These are phyloP conservation scores for Vireo altiloquus DNA, from an alignment of 2,113 vertebrate species.

Conservation along the genomic window DNA sequence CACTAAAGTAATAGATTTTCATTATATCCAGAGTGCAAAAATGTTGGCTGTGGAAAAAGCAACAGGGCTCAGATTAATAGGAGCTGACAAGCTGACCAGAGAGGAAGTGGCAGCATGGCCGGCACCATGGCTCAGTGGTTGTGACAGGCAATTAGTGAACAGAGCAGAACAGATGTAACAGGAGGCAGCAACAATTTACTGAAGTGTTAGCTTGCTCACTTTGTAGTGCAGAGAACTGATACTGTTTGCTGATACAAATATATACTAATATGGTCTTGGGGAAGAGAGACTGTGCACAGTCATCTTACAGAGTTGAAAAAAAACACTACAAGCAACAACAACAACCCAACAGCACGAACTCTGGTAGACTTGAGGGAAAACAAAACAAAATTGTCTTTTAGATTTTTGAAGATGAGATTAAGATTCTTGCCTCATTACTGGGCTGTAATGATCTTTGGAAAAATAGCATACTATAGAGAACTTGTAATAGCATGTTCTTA, in stretches of 20 bases:
- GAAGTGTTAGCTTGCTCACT: conserved; percentile 43
- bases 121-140: conserved; percentile 64
- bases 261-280: conserved; percentile 26
- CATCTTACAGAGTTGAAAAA: background rate
- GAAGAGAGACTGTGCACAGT: background rate
- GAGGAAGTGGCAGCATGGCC: conserved; percentile 72
- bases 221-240: conserved; percentile 12
- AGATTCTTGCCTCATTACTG: background rate
- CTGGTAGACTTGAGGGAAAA: background rate
- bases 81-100: conserved; percentile 76
- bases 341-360: background rate
- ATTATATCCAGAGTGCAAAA: conserved; percentile 53
- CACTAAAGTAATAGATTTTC: conserved; percentile 66
- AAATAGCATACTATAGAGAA: background rate
- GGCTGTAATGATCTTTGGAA: background rate
- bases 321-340: background rate
- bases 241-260: conserved; percentile 59
- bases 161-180: conserved; percentile 68
- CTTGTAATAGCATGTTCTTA: background rate
- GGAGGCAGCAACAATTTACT: conserved; percentile 57
- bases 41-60: conserved; percentile 47
- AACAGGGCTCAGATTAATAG: conserved; percentile 70
- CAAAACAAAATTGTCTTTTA: background rate
- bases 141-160: conserved; percentile 78
- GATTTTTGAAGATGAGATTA: background rate